Evolutionary conservation across 2,797 vertebrate species (phyloP).

Genomic region (Hydrophis major): DNA sequence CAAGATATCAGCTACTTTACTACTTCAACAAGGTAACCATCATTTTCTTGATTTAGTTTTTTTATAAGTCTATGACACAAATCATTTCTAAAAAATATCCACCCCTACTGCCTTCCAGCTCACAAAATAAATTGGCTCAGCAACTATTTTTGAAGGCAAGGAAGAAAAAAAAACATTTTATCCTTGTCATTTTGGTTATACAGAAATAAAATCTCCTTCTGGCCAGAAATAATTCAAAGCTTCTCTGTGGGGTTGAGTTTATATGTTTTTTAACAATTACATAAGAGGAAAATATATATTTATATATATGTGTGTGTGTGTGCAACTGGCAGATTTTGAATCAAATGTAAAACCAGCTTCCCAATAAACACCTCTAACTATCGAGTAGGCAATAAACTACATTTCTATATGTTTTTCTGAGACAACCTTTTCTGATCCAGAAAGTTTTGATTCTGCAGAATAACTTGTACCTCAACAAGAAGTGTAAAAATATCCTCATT

Average conservation of each 20-base stretch:
- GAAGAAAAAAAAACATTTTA: constrained; percentile 2
- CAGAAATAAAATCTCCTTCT: constrained; percentile 27
- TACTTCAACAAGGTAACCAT: neutral
- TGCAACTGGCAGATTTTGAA: neutral
- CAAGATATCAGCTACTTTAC: neutral
- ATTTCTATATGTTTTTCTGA: neutral
- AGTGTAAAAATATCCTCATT: neutral
- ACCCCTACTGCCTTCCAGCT: neutral
- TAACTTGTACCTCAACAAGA: neutral
- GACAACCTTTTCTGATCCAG: neutral
- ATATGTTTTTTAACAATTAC: constrained; percentile 11
- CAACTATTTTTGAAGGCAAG: neutral
- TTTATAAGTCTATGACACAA: neutral
- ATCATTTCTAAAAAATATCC: constrained; percentile 18
- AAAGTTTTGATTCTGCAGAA: neutral
- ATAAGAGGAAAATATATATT: constrained; percentile 18
- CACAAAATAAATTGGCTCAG: neutral
- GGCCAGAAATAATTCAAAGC: constrained; percentile 22
- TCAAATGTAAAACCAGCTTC: neutral
- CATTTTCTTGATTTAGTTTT: neutral
- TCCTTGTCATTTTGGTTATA: constrained; percentile 24
- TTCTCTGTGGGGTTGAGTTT: neutral
- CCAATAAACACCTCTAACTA: neutral
- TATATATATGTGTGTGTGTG: neutral
- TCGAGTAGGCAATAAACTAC: neutral